Conservation (phyloP, 2,113 vertebrate genomes). For the Dasyurus viverrinus region DNA sequence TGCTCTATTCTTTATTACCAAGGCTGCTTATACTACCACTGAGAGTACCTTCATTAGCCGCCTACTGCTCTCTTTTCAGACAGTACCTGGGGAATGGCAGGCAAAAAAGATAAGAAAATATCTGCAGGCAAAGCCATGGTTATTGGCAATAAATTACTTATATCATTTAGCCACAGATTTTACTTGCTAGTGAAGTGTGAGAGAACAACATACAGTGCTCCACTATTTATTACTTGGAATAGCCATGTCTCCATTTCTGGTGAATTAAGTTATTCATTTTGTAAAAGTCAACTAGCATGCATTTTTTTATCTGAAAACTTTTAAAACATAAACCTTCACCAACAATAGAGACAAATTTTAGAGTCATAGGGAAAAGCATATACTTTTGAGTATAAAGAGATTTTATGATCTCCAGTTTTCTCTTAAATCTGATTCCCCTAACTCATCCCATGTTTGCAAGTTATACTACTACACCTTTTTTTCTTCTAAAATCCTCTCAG, state of each 20-base stretch:
- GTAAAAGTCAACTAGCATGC: not conserved
- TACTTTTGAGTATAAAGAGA: not conserved
- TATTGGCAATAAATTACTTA: conserved; percentile 59
- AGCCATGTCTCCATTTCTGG: conserved; percentile 18
- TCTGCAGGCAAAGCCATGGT: conserved; percentile 41
- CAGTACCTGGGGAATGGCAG: conserved; percentile 35
- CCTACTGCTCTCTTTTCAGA: conserved; percentile 51
- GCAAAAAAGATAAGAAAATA: conserved; percentile 56
- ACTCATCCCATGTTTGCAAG: not conserved
- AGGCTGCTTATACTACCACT: conserved; percentile 30
- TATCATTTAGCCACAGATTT: conserved; percentile 12
- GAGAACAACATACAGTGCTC: conserved; percentile 49
- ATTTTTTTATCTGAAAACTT: conserved; percentile 42
- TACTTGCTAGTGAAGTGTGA: conserved; percentile 14
- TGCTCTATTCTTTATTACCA: conserved; percentile 55
- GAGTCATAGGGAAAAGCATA: not conserved
- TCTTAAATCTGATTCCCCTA: not conserved
- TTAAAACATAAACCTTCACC: conserved; percentile 12
- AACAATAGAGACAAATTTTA: conserved; percentile 5
- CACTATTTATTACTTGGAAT: conserved; percentile 31
- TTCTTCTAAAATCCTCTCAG: not conserved
- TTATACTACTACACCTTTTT: not conserved
- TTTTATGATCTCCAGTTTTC: not conserved
- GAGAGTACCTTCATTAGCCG: conserved; percentile 52
- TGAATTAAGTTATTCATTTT: conserved; percentile 54